Evolutionary conservation across 2,888 invertebrate species (phyloP).

Genomic region (Neria commutata): DNA sequence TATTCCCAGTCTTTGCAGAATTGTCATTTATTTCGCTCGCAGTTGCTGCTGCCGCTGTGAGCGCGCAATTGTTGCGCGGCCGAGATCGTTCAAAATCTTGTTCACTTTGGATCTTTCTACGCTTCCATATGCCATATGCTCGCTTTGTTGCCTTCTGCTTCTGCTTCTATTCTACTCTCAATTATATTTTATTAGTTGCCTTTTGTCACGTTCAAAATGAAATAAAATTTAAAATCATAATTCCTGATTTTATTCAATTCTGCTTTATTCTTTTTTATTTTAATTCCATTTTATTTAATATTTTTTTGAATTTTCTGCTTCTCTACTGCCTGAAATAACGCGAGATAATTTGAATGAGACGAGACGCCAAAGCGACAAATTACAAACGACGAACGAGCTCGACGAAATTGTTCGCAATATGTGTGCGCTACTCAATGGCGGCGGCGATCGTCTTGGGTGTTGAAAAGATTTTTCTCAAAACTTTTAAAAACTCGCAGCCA

Average conservation of each 20-base stretch:
- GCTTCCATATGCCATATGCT: too few relatives aligned
- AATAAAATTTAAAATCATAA: slow-evolving; percentile 14
- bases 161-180: background rate
- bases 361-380: slow-evolving; percentile 11
- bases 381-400: slow-evolving; percentile 10
- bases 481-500: slow-evolving; percentile 12
- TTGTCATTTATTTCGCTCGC: slow-evolving; percentile 16
- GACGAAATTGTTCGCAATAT: slow-evolving; percentile 16
- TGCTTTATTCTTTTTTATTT: too few relatives aligned
- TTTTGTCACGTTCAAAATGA: slow-evolving; percentile 5
- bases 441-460: slow-evolving; percentile 12
- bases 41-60: background rate
- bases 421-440: slow-evolving; percentile 12
- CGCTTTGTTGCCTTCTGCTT: slow-evolving; percentile 13
- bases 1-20: too few relatives aligned
- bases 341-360: too few relatives aligned
- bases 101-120: too few relatives aligned
- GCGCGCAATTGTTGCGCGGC: background rate
- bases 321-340: too few relatives aligned
- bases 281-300: too few relatives aligned
- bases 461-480: slow-evolving; percentile 14
- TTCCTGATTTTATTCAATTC: slow-evolving; percentile 5
- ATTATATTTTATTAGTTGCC: slow-evolving; percentile 1
- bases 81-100: too few relatives aligned
- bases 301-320: too few relatives aligned